Evolutionary conservation across 2,797 vertebrate species (phyloP).

Genomic region (Alosa sapidissima): DNA sequence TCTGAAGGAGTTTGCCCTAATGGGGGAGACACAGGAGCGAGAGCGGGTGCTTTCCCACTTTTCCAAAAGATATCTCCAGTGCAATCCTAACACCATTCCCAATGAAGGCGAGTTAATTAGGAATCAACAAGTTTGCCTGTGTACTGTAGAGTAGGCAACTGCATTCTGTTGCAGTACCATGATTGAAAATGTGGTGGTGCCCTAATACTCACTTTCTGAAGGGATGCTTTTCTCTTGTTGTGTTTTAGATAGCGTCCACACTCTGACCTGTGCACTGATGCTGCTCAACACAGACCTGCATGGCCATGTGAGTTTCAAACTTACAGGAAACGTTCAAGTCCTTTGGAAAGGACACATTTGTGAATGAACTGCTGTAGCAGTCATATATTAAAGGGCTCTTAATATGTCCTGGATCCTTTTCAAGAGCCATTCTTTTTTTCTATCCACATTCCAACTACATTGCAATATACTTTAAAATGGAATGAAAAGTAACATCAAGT

Average conservation of each 20-base stretch:
- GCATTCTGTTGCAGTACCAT: constrained; percentile 16
- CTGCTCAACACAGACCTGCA: constrained; percentile 95
- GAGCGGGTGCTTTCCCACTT: constrained; percentile 92
- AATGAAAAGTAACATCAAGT: too few species aligned
- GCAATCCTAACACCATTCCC: constrained; percentile 78
- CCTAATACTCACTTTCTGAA: constrained; percentile 26
- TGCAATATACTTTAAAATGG: too few species aligned
- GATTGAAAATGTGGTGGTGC: constrained; percentile 36
- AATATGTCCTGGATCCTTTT: too few species aligned
- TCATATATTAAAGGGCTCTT: too few species aligned
- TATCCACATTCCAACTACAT: too few species aligned
- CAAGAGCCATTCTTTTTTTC: too few species aligned
- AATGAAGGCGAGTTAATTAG: constrained; percentile 80
- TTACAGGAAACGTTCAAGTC: neutral
- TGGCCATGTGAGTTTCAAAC: constrained; percentile 88
- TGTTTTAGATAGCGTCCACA: constrained; percentile 88
- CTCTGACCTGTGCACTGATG: constrained; percentile 96
- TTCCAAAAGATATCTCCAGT: constrained; percentile 87
- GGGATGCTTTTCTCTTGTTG: constrained; percentile 39
- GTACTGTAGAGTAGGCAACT: neutral
- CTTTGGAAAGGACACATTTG: neutral
- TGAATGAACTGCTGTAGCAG: neutral
- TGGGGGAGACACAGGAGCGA: constrained; percentile 95
- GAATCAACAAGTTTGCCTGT: neutral
- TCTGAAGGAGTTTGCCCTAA: constrained; percentile 88